Base-by-base conservation (phyloP, 1,140 invertebrate genomes). In the Micrasema longulum region DNA sequence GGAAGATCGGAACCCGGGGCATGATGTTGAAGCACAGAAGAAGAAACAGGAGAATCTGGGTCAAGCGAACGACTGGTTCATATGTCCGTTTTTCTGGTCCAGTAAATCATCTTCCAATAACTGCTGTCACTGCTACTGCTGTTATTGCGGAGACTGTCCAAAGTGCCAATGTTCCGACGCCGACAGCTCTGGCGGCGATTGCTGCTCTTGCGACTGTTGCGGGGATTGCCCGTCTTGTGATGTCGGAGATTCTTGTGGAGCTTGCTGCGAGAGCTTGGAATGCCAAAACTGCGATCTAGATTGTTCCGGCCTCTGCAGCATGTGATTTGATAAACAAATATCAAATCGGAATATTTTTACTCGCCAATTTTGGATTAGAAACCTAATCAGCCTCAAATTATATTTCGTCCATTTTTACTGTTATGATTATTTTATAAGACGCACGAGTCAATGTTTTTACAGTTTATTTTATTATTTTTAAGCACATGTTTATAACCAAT, bases 141-240 rank as follows among this genome's bases (percentile, higher is more conserved):
- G 50, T 7, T 31, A 7, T 7, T 31, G 26, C 26, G 26, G 26
- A 31, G 26, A 31, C 3, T 31, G 26, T 2, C 26, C 26, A 7
- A 31, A 7, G 26, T 31, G 26, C 7, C 3, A 31, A 7, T 4
- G 26, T 55, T 1, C 1, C 20, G n/a, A 14, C n/a, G 4, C 23
- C 43, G 16, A 4, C 38, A 20, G 38, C 14, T 18, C 14, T 18
- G 57, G 36, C 11, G 18, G 7, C 16, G 41, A 36, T 18, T 62
- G 57, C 36, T 1, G 16, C 10, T 16, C 10, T 7, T 41, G 57
- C 12, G 35, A 26, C 22, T n/a, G 38, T 12, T 62, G 55, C 35
- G 31, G 31, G 9, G 55, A 60, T n/a, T 60, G 57, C 20, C 2
- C 14, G 23, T 26, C 18, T 12, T 55, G 52, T n/a, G 26, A 55